phyloP scores from a whole-genome alignment of 2,888 invertebrate genomes.

The Hydropsyche betteni region DNA sequence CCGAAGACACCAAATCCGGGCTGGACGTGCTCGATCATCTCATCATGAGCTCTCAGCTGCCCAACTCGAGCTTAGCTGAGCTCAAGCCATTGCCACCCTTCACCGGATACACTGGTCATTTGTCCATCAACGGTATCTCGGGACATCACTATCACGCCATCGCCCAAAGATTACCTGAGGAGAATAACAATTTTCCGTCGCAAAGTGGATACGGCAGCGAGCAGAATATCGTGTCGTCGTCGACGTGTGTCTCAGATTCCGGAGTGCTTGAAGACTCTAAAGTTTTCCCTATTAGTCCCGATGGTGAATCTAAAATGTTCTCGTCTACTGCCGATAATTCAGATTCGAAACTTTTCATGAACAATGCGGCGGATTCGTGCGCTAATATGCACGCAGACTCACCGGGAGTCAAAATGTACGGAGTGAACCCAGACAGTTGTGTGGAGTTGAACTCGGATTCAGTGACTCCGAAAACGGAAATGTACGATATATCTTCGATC shows the following conservation, averaged over 20 bases:
- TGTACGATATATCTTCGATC: conserved; percentile 78
- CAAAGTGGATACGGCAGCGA: conserved; percentile 71
- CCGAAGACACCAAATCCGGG: conserved; percentile 59
- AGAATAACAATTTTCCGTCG: conserved; percentile 75
- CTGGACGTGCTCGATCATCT: conserved; percentile 78
- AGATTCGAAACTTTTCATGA: conserved; percentile 60
- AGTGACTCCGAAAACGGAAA: conserved; percentile 66
- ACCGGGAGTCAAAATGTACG: conserved; percentile 65
- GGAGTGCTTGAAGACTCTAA: conserved; percentile 70
- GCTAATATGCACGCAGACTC: conserved; percentile 63
- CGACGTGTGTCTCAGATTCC: conserved; percentile 74
- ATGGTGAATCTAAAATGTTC: conserved; percentile 61
- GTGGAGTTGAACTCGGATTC: conserved; percentile 62
- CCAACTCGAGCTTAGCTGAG: conserved; percentile 73
- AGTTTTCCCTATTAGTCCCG: conserved; percentile 67
- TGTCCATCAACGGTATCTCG: conserved; percentile 87
- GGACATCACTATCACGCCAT: conserved; percentile 89
- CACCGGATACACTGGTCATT: conserved; percentile 84
- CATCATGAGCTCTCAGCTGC: conserved; percentile 66
- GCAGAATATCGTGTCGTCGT: conserved; percentile 79
- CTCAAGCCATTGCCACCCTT: conserved; percentile 88
- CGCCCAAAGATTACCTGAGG: conserved; percentile 78
- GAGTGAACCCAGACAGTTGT: conserved; percentile 65
- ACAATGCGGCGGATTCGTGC: conserved; percentile 56
- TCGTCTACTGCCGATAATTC: conserved; percentile 64